Percentiles rank a stretch among this genome's conserved stretches.
phyloP scores from a whole-genome alignment of 2,113 vertebrate genomes.

The Dendrocopos noguchii region DNA sequence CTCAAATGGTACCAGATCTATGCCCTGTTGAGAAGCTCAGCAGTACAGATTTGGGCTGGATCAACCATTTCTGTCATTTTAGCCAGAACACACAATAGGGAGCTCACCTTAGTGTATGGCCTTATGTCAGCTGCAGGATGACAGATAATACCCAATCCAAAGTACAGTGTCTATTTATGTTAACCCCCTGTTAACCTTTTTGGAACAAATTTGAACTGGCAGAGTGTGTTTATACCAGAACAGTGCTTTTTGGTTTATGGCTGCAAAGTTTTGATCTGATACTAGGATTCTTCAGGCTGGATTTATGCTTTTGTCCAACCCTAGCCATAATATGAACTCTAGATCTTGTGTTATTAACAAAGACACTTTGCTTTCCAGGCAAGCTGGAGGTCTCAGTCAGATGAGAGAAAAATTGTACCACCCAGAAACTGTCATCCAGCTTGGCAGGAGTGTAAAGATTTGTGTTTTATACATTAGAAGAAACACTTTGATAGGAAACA shows the following conservation, averaged over 20 bases:
- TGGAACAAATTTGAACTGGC: background rate
- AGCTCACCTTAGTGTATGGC: background rate
- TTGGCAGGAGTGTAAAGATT: background rate
- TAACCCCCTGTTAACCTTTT: background rate
- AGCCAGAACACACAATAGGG: background rate
- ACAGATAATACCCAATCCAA: background rate
- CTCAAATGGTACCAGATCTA: accelerated
- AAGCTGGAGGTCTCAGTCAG: background rate
- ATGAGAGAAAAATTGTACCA: conserved; percentile 10
- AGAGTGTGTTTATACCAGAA: background rate
- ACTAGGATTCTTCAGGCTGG: background rate
- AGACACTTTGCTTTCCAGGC: background rate
- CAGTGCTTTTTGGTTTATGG: background rate
- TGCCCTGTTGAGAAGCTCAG: background rate
- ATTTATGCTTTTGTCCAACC: background rate
- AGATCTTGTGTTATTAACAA: background rate
- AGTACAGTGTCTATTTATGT: background rate
- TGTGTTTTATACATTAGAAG: conserved; percentile 13
- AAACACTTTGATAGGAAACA: conserved; percentile 45
- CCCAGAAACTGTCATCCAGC: conserved; percentile 4
- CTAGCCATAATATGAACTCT: background rate
- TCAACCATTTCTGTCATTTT: background rate
- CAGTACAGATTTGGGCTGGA: background rate
- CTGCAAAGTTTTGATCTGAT: conserved; percentile 19
- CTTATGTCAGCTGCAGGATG: background rate